These are phyloP conservation scores for Pundamilia nyererei DNA, from an alignment of 2,113 vertebrate genomes.

Conservation along the genomic window DNA sequence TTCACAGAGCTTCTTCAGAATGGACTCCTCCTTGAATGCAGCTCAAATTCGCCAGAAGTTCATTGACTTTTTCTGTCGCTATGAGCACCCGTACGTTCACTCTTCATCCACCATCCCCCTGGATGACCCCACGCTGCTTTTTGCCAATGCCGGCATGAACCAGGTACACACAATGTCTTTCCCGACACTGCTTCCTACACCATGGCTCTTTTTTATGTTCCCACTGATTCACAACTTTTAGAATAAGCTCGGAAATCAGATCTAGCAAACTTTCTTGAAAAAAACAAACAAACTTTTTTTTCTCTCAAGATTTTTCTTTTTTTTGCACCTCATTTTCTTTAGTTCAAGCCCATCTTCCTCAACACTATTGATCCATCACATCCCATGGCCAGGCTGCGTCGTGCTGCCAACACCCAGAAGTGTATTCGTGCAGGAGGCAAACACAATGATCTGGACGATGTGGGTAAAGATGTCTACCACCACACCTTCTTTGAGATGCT, in stretches of 20 bases:
- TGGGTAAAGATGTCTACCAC: constrained; percentile 98
- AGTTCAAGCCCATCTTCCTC: constrained; percentile 98
- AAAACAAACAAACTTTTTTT: accelerated
- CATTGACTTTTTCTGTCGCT: constrained; percentile 85
- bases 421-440: constrained; percentile 97
- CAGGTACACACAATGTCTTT: constrained; percentile 71
- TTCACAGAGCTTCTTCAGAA: constrained; percentile 59
- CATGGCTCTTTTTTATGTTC: background rate
- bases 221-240: background rate
- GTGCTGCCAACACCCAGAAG: constrained; percentile 96
- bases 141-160: constrained; percentile 98
- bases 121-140: constrained; percentile 95
- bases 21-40: constrained; percentile 81
- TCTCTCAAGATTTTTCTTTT: background rate
- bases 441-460: constrained; percentile 95
- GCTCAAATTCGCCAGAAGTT: constrained; percentile 89
- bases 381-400: constrained; percentile 84
- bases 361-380: constrained; percentile 96
- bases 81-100: constrained; percentile 89
- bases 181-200: background rate
- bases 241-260: background rate
- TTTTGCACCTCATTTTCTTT: background rate
- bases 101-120: constrained; percentile 88
- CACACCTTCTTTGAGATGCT: constrained; percentile 99
- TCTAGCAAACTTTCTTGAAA: background rate